Base-by-base conservation (phyloP, 2,113 vertebrate species). In the Patagioenas fasciata region DNA sequence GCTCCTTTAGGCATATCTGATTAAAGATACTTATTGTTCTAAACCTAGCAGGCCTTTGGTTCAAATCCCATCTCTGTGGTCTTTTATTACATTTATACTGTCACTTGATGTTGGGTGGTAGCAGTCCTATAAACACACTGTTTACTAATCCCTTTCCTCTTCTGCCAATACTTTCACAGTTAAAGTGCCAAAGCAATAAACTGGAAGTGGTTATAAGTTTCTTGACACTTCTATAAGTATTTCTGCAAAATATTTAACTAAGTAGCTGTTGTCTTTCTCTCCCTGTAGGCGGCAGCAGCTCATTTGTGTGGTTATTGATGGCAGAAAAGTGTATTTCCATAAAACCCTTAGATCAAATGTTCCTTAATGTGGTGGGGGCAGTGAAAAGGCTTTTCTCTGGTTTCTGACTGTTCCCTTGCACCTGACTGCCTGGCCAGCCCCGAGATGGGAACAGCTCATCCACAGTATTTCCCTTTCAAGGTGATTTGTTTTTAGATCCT, bases 11-110 rank as follows among this genome's bases (percentile, higher is more conserved):
- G 24, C 60, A 7, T 91, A 97, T 78, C 91, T 88, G 86, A 91
- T 97, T 95, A 84, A 95, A 97, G 85, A 72, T 87, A 89, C 95
- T 96, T 97, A 95, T 97, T 97, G 92, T 97, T 98, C 77, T 97
- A 94, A 97, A 96, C 85, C 92, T 93, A 93, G 88, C 93, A 96
- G 93, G 89, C 91, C 89, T 97, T 97, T 95, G 95, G 93, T 96
- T 96, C 95, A 96, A 97, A 97, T 87, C 74, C 87, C 88, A 95
- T 97, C 91, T 94, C 88, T 95, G 91, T 89, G 93, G 93, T 96
- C 90, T 95, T 97, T 94, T 74, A 93, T 97, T 94, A 71, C 97
- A 95, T 96, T 97, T 97, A 88, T 97, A 80, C 85, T 91, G 84
- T 98, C 93, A 58, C 88, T 97, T 91, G 95, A 96, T 81, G 65